Evolutionary conservation across 2,113 vertebrate genomes (phyloP), one percentile per base, ranked within the genome.

Genomic region (Centrocercus urophasianus): DNA sequence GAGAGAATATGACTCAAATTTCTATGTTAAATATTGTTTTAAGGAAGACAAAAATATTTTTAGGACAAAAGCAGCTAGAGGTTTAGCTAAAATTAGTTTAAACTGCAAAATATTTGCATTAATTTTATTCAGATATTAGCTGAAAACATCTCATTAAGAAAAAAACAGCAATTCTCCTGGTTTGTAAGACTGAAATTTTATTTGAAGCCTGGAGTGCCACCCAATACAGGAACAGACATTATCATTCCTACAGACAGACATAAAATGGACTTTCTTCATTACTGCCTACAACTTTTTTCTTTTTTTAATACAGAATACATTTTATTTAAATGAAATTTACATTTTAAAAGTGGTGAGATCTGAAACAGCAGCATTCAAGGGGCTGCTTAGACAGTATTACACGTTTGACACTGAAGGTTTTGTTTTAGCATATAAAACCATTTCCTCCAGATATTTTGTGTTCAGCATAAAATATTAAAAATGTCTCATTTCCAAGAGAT

Each of bases 391-490:
- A 87, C 19, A 82, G 64, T 40, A 89, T 65, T 91, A 69, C 70
- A 96, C 3, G 15, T 93, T 72, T 96, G 97, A 97, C 93, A 95
- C 48, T 77, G 82, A 95, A 82, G 84, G 47, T 86, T 98, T 97
- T 98, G 97, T 97, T 97, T 97, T 93, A 93, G 96, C 97, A 96
- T 95, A 95, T 93, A 96, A 96, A 97, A 95, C 94, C 80, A 96
- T 96, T 96, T 98, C 97, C 96, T 97, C 94, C 97, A 98, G 97
- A 97, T 96, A 97, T 96, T 97, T 98, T 97, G 90, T 97, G 90
- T 97, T 97, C 92, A 89, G 83, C 96, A 98, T 98, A 96, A 98
- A 98, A 98, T 98, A 98, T 98, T 98, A 97, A 98, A 97, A 98
- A 97, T 94, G 95, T 94, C 96, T 98, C 95, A 96, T 97, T 97